Base-by-base conservation (phyloP, 2,797 vertebrate species). In the Semotilus atromaculatus region DNA sequence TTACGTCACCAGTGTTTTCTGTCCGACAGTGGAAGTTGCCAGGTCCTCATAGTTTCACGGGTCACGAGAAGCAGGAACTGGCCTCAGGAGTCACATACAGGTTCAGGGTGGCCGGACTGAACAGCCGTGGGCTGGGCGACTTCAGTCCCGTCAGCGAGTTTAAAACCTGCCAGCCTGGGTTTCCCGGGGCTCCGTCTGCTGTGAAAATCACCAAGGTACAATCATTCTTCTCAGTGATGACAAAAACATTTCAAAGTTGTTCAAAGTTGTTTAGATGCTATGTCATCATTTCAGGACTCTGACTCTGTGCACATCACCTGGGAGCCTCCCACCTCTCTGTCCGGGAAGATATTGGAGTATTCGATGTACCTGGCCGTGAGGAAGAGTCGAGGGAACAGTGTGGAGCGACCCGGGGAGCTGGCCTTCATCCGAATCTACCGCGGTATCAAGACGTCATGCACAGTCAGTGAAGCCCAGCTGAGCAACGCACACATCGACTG, bases 381-480 rank as follows among this genome's bases (percentile, higher is more conserved):
- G 88, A 98, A 95, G 87, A 93, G 89, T 82, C 94, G 94, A 91
- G 91, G 95, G 89, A 45, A 93, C 94, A 79, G 88, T 93, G 87
- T 87, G 0, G 92, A 95, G 93, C 90, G 96, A 90, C 94, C 96
- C 21, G 90, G 96, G 89, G 97, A 97, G 4, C 95, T 99, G 89
- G 95, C 97, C 0, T 99, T 99, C 86, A 98, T 99, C 94, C 94
- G 96, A 83, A 97, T 99, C 87, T 99, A 99, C 91, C 96, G 98
- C n/a, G 98, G 98, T 89, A 96, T 96, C 45, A 98, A 97, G 93
- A 98, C 95, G 0, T 97, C 96, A 0, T 99, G 98, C 89, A 90
- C 94, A 0, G 96, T 99, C 68, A 96, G 94, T 88, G 92, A 96
- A 78, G 88, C 94, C 71, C 96, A 99, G 71, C 95, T 99, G 83